Conservation (phyloP, 2,888 invertebrate genomes). For the Omphaloscelis lunosa region DNA sequence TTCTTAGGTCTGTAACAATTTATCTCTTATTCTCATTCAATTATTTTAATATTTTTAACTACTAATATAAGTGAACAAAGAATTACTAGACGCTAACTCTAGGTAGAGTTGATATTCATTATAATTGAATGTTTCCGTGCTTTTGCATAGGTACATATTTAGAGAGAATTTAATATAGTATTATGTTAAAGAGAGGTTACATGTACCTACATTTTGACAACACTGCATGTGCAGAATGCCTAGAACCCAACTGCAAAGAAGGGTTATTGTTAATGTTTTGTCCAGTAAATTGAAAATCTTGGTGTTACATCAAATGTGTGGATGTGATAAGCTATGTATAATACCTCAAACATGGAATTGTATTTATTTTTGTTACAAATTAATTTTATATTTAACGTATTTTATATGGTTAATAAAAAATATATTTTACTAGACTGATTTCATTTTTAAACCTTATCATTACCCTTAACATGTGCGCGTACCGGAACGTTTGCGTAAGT, state of each 20-base stretch:
- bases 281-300: conserved; percentile 27
- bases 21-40: conserved; percentile 4
- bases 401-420: conserved; percentile 76
- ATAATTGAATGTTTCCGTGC: conserved; percentile 17
- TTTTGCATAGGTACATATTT: conserved; percentile 35
- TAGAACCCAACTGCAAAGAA: conserved; percentile 9
- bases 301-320: conserved; percentile 37
- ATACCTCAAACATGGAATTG: conserved; percentile 75
- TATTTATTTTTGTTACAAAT: conserved; percentile 77
- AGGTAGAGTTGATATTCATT: conserved; percentile 20
- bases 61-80: conserved; percentile 40
- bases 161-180: conserved; percentile 34
- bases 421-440: conserved; percentile 45
- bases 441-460: conserved; percentile 18
- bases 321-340: conserved; percentile 50
- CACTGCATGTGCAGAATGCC: conserved; percentile 7
- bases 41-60: conserved; percentile 2
- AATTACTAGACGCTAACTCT: conserved; percentile 21
- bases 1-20: conserved; percentile 8
- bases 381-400: conserved; percentile 73
- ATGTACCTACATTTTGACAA: conserved; percentile 25
- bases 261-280: conserved; percentile 19
- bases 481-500: background rate
- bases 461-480: background rate
- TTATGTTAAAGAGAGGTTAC: conserved; percentile 12